Evolutionary conservation across 2,113 vertebrate genomes (phyloP).

Genomic region (Eptesicus fuscus): DNA sequence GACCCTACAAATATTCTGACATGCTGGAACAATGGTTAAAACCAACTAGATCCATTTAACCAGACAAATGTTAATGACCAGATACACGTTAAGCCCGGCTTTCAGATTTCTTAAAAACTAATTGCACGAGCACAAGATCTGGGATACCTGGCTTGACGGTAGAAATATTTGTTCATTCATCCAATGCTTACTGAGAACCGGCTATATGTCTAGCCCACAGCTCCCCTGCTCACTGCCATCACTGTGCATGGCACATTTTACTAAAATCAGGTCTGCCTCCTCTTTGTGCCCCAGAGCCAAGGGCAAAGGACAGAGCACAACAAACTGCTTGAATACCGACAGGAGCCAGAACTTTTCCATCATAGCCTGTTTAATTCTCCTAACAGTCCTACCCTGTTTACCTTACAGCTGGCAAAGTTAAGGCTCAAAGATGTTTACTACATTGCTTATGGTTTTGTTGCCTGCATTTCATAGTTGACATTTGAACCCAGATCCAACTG

Average conservation of each 20-base stretch:
- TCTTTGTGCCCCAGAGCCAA: not conserved
- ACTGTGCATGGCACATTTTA: not conserved
- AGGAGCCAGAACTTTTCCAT: not conserved
- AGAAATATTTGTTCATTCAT: not conserved
- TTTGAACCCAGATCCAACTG: not conserved
- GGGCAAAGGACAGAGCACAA: not conserved
- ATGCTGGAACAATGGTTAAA: not conserved
- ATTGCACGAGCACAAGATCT: not conserved
- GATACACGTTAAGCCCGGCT: not conserved
- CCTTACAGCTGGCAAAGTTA: not conserved
- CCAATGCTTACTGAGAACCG: not conserved
- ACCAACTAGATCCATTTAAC: not conserved
- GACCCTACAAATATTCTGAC: not conserved
- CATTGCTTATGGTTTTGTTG: not conserved
- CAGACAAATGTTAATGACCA: not conserved
- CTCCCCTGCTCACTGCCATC: not conserved
- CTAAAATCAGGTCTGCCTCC: not conserved
- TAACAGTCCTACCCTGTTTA: not conserved
- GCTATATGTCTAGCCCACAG: not conserved
- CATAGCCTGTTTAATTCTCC: not conserved
- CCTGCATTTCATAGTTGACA: not conserved
- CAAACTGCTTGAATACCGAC: not conserved
- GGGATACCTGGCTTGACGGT: not conserved
- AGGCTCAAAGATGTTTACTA: not conserved
- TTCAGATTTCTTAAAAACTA: constrained; percentile 23